Percentiles rank a stretch among this genome's conserved stretches.
phyloP scores from a whole-genome alignment of 1,140 invertebrate species.

The Lasaia peninsularis region DNA sequence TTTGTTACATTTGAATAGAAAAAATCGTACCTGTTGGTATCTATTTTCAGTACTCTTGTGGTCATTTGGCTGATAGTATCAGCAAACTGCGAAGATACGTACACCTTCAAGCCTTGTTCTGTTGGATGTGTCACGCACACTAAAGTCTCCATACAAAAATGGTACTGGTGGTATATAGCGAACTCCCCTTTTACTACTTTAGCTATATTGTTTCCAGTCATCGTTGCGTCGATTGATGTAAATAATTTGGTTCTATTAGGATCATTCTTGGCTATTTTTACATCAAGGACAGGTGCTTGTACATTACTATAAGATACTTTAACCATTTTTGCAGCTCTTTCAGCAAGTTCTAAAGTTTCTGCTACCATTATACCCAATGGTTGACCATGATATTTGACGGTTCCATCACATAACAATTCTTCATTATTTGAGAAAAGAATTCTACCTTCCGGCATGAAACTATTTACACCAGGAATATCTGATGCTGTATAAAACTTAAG shows the following conservation, averaged over 20 bases:
- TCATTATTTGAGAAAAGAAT: slow-evolving; percentile 38
- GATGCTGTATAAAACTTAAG: slow-evolving; percentile 83
- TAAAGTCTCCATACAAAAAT: slow-evolving; percentile 77
- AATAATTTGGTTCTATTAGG: slow-evolving; percentile 25
- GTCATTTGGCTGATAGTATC: slow-evolving; percentile 78
- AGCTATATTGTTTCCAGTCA: slow-evolving; percentile 45
- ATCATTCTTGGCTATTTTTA: slow-evolving; percentile 42
- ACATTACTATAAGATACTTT: slow-evolving; percentile 80
- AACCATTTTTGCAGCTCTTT: slow-evolving; percentile 81
- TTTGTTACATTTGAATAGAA: neutral
- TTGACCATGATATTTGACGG: slow-evolving; percentile 82
- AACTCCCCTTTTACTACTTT: slow-evolving; percentile 54
- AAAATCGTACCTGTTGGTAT: slow-evolving; percentile 49
- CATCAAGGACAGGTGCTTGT: slow-evolving; percentile 36
- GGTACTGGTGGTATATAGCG: slow-evolving; percentile 51
- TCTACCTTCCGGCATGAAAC: slow-evolving; percentile 14
- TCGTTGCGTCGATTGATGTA: slow-evolving; percentile 23
- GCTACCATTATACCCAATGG: slow-evolving; percentile 85
- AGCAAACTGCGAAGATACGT: slow-evolving; percentile 80
- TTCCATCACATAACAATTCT: slow-evolving; percentile 71
- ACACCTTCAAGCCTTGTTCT: slow-evolving; percentile 83
- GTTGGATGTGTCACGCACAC: slow-evolving; percentile 78
- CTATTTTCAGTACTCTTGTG: slow-evolving; percentile 74
- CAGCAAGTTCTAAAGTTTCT: slow-evolving; percentile 77
- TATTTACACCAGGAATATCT: slow-evolving; percentile 86